Percentiles rank a stretch among this genome's conserved stretches.
These are phyloP conservation scores for Zonotrichia leucophrys DNA, from an alignment of 2,113 vertebrate genomes.

Conservation along the genomic window DNA sequence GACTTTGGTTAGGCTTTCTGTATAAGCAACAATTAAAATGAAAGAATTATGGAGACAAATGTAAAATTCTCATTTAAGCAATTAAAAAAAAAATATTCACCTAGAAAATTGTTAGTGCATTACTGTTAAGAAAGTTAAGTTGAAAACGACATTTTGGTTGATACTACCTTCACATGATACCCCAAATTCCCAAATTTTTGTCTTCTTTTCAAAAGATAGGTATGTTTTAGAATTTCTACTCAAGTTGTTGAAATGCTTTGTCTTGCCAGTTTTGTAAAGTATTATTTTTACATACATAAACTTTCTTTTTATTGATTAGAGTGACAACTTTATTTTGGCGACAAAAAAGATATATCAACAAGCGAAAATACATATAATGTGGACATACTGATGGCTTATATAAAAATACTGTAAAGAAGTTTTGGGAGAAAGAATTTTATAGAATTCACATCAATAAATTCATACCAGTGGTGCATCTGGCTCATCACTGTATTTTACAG, in stretches of 20 bases:
- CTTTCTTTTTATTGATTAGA: neutral
- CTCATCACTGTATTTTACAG: neutral
- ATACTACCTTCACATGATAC: neutral
- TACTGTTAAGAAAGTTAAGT: neutral
- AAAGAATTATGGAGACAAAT: neutral
- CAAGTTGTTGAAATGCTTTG: neutral
- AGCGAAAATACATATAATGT: neutral
- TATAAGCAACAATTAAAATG: neutral
- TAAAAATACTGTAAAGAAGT: neutral
- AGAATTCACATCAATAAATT: neutral
- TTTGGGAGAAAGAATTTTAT: neutral
- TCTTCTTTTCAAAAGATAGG: neutral
- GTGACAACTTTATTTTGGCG: neutral
- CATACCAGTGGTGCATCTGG: conserved; percentile 1
- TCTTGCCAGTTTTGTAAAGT: neutral
- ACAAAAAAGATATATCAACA: neutral
- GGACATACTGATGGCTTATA: neutral
- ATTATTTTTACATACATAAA: neutral
- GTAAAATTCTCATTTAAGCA: neutral
- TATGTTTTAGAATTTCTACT: neutral
- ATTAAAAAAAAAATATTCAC: neutral
- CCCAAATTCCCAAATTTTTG: neutral
- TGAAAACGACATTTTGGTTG: neutral
- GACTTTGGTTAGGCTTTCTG: neutral
- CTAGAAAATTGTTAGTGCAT: neutral